Evolutionary conservation across 2,888 invertebrate species (phyloP), one percentile per base, ranked within the genome.

Genomic region (Dichetophora obliterata): DNA sequence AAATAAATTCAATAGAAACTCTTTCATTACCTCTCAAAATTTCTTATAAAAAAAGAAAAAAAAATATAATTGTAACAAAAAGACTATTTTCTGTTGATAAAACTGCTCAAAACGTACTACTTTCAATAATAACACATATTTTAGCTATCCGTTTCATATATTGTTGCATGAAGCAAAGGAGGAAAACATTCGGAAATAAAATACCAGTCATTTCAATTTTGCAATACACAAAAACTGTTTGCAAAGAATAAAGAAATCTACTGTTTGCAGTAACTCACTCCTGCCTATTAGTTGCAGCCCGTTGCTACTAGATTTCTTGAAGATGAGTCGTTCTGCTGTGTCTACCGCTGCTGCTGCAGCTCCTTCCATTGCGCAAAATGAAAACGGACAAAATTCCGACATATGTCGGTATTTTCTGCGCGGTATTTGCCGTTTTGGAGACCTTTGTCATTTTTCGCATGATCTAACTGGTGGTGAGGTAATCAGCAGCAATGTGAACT

Each of bases 341-440:
- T 50, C 27, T 27, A 48, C 77, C 2, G 27, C 74, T 19, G 34
- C 70, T 31, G 61, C 63, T 16, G 34, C 76, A 52, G 71, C 77
- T 37, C 19, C 59, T 27, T 27, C 37, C 24, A 68, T 24, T 27
- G 37, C 70, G n/a, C 27, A 63, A 3, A 54, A 22, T 65, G 63
- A 16, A 16, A n/a, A 43, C 59, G 14, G 9, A 9, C 54, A 34
- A 19, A 86, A 83, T 82, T 82, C 85, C 79, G 79, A 83, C 43
- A 80, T 88, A 66, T 89, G 89, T 80, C 87, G 87, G 52, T 89
- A 84, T 78, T 88, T 85, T 79, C 77, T 84, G 76, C 84, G 86
- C 43, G 89, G 89, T 27, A 85, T 86, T 48, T 89, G 89, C 65
- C 88, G 88, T 65, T 89, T 87, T 61, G 89, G 89, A 16, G 84